phyloP scores from a whole-genome alignment of 2,113 vertebrate genomes.

The Cryptomyrus ogoouensis region DNA sequence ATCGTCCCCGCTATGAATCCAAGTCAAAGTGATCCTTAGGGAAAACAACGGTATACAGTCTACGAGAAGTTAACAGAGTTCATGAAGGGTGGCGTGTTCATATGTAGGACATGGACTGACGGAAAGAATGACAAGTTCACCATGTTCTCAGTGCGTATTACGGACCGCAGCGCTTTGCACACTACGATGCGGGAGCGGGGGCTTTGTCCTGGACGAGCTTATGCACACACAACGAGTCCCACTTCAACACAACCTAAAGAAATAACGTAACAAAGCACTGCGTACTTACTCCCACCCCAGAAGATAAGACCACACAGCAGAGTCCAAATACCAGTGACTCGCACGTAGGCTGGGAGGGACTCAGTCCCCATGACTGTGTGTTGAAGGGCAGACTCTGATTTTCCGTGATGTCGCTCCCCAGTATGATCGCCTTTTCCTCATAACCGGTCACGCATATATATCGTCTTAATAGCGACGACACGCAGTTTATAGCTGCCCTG shows the following conservation, averaged over 20 bases:
- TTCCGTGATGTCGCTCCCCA: not conserved
- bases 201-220: not conserved
- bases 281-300: slow-evolving; percentile 8
- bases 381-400: not conserved
- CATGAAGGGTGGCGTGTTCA: not conserved
- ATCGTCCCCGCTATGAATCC: not conserved
- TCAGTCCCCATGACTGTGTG: not conserved
- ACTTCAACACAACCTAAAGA: not conserved
- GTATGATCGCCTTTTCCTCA: not conserved
- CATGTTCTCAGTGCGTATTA: not conserved
- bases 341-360: not conserved
- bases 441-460: not conserved
- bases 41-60: not conserved
- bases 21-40: not conserved
- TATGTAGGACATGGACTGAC: not conserved
- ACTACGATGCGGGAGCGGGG: not conserved
- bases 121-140: not conserved
- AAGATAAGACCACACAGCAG: not conserved
- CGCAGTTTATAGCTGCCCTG: not conserved
- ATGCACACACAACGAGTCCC: not conserved
- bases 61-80: not conserved
- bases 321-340: not conserved
- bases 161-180: not conserved
- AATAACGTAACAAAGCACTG: not conserved
- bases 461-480: not conserved